Percentiles rank a stretch among this genome's conserved stretches.
phyloP scores from a whole-genome alignment of 2,888 invertebrate genomes.

The Argyresthia albistria region DNA sequence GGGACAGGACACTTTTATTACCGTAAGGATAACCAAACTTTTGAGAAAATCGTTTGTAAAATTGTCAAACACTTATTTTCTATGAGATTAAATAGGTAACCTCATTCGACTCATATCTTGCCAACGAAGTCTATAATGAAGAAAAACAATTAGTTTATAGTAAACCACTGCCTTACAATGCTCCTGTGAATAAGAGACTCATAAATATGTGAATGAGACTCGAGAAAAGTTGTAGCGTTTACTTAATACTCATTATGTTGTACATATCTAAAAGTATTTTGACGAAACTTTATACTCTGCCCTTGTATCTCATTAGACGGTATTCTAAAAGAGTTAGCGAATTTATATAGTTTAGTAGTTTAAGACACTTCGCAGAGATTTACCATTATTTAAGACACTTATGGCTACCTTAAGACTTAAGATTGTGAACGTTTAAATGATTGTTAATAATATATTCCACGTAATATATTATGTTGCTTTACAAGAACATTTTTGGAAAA shows the following conservation, averaged over 20 bases:
- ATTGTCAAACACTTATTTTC: not conserved
- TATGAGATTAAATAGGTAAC: not conserved
- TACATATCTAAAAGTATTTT: slow-evolving; percentile 35
- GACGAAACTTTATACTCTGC: slow-evolving; percentile 60
- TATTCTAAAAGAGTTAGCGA: slow-evolving; percentile 66
- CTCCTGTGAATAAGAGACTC: slow-evolving; percentile 10
- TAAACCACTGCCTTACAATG: slow-evolving; percentile 41
- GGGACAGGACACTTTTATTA: too few species aligned
- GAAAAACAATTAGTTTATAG: slow-evolving; percentile 13
- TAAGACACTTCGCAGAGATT: slow-evolving; percentile 63
- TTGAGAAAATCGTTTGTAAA: not conserved
- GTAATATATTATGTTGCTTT: slow-evolving; percentile 61
- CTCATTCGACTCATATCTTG: slow-evolving; percentile 25
- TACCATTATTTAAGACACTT: slow-evolving; percentile 64
- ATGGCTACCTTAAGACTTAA: slow-evolving; percentile 61
- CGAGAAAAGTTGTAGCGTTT: not conserved
- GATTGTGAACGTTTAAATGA: slow-evolving; percentile 44
- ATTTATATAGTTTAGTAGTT: slow-evolving; percentile 53
- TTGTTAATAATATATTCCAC: slow-evolving; percentile 67
- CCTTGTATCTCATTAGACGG: slow-evolving; percentile 71
- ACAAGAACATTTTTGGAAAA: slow-evolving; percentile 50
- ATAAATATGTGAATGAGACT: not conserved
- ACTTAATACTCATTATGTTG: slow-evolving; percentile 55
- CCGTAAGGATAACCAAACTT: not conserved
- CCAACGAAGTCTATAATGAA: slow-evolving; percentile 22